Evolutionary conservation across 2,113 vertebrate genomes (phyloP).

Genomic region (Nerophis ophidion): DNA sequence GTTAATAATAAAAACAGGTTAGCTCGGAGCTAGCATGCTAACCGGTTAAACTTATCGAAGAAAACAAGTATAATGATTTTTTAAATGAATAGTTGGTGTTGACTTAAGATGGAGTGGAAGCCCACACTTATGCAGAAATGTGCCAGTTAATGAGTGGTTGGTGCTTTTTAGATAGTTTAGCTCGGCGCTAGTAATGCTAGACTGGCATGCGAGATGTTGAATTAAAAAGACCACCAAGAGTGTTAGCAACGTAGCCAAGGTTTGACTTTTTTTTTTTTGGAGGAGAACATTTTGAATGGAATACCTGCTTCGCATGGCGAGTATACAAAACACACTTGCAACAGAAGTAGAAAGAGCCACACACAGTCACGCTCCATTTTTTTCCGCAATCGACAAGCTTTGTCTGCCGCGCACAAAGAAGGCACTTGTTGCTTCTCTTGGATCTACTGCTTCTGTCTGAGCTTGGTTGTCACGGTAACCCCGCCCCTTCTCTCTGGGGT

Average conservation of each 20-base stretch:
- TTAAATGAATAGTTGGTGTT: too few species aligned
- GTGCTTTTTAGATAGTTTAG: too few species aligned
- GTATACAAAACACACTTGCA: constrained; percentile 20
- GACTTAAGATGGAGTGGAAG: too few species aligned
- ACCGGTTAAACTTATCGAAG: too few species aligned
- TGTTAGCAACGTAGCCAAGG: neutral
- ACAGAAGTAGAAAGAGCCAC: constrained; percentile 18
- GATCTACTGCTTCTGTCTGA: constrained; percentile 49
- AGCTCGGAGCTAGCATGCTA: too few species aligned
- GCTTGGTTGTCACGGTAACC: constrained; percentile 13
- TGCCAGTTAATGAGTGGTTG: too few species aligned
- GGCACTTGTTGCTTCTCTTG: constrained; percentile 21
- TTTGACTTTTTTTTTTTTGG: neutral
- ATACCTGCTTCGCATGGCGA: constrained; percentile 37
- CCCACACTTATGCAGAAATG: too few species aligned
- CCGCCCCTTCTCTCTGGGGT: neutral
- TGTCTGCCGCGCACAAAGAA: constrained; percentile 17
- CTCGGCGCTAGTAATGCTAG: too few species aligned
- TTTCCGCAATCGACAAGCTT: constrained; percentile 29
- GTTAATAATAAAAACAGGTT: too few species aligned
- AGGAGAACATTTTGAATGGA: neutral
- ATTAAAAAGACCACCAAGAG: too few species aligned
- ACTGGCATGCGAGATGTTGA: too few species aligned
- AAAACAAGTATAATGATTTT: too few species aligned
- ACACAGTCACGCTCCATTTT: constrained; percentile 53